phyloP scores from a whole-genome alignment of 2,113 vertebrate species.

The Stigmatopora nigra region DNA sequence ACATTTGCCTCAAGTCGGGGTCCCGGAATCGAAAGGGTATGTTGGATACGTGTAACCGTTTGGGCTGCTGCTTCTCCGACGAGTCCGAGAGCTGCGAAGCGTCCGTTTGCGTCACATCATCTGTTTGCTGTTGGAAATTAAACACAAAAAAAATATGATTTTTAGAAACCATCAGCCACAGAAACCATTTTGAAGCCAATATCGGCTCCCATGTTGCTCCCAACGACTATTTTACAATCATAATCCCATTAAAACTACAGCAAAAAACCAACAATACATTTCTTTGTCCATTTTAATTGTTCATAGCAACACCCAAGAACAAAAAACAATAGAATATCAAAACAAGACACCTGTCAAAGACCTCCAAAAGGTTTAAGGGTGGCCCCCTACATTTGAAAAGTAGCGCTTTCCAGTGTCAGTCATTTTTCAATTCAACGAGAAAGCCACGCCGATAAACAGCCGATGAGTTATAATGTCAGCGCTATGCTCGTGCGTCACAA shows the following conservation, averaged over 20 bases:
- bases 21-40: conserved; percentile 98
- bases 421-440: conserved; percentile 61
- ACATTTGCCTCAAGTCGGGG: conserved; percentile 95
- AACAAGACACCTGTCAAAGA: background rate
- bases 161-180: conserved; percentile 25
- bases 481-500: conserved; percentile 61
- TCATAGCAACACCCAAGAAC: no score
- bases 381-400: background rate
- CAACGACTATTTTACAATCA: no score
- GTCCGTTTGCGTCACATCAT: conserved; percentile 90
- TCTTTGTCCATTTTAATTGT: background rate
- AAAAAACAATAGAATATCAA: no score
- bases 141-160: conserved; percentile 51
- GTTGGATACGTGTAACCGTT: conserved; percentile 95
- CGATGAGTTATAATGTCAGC: conserved; percentile 62
- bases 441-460: conserved; percentile 65
- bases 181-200: background rate
- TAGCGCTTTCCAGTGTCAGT: conserved; percentile 36
- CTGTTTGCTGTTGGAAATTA: conserved; percentile 75
- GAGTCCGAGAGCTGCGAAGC: conserved; percentile 80
- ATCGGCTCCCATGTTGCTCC: no score
- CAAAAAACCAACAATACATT: background rate
- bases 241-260: no score
- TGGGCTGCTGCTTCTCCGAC: conserved; percentile 93
- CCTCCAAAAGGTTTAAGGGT: background rate